These are phyloP conservation scores for Cryptomyrus ogoouensis DNA, from an alignment of 2,113 vertebrate genomes.

Conservation along the genomic window DNA sequence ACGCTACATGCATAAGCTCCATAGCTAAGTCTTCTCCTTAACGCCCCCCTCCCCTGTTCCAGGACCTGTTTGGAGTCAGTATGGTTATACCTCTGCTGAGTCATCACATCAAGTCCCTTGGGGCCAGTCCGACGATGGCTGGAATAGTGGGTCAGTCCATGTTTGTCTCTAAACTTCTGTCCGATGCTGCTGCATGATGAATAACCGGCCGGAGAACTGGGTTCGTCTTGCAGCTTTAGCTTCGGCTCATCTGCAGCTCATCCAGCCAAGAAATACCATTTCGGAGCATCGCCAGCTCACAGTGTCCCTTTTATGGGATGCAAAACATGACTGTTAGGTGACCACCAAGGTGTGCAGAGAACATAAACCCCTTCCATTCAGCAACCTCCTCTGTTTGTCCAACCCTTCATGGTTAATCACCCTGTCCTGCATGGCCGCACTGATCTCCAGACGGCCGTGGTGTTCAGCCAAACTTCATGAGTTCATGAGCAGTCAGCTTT, in stretches of 20 bases:
- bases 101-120: constrained; percentile 82
- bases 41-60: constrained; percentile 11
- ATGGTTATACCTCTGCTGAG: constrained; percentile 88
- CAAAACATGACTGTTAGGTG: not conserved
- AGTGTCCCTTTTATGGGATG: not conserved
- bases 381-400: not conserved
- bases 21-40: not conserved
- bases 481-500: not conserved
- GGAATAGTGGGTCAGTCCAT: constrained; percentile 79
- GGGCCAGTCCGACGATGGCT: constrained; percentile 81
- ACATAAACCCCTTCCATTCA: not conserved
- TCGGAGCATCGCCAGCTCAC: not conserved
- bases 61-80: constrained; percentile 96
- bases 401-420: not conserved
- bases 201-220: too few relatives aligned
- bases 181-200: not conserved
- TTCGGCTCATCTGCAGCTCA: not conserved
- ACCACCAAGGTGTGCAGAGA: not conserved
- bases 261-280: not conserved
- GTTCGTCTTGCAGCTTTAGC: too few relatives aligned
- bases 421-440: not conserved
- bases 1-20: not conserved
- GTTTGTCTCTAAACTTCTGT: not conserved
- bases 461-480: not conserved
- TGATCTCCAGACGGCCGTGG: not conserved